Evolutionary conservation across 2,888 invertebrate genomes (phyloP).

Genomic region (Drosophila ustulata): DNA sequence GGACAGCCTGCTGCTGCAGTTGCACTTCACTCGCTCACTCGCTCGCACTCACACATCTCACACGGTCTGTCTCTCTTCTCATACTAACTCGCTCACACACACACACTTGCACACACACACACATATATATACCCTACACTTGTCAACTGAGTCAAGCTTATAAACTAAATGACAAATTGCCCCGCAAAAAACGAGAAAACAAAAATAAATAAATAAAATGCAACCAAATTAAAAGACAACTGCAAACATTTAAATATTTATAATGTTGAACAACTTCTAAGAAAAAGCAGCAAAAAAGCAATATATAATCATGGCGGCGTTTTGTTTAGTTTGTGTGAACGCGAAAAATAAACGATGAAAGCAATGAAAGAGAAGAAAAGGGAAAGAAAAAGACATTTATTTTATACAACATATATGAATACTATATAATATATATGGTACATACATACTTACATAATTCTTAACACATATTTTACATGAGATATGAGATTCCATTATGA

Average conservation of each 20-base stretch:
- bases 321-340: constrained; percentile 24
- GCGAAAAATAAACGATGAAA: neutral
- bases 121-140: neutral
- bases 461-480: constrained; percentile 24
- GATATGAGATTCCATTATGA: constrained; percentile 54
- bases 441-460: constrained; percentile 12
- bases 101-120: constrained; percentile 12
- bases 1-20: constrained; percentile 11
- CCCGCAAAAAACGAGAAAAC: constrained; percentile 3
- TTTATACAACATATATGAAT: constrained; percentile 35
- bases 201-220: constrained; percentile 8
- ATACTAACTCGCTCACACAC: neutral
- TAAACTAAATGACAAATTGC: constrained; percentile 12
- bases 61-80: constrained; percentile 2
- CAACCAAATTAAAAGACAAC: constrained; percentile 13
- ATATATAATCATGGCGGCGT: neutral
- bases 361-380: neutral
- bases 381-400: constrained; percentile 68
- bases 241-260: constrained; percentile 29
- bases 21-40: constrained; percentile 11
- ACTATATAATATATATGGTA: neutral
- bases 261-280: constrained; percentile 1
- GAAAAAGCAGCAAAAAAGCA: constrained; percentile 11
- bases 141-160: constrained; percentile 27
- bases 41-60: constrained; percentile 14